Evolutionary conservation across 37 sponge, comb jelly and placozoan species (phyloP), one percentile per base, ranked within the genome.

Genomic region (Haliclona indistincta): DNA sequence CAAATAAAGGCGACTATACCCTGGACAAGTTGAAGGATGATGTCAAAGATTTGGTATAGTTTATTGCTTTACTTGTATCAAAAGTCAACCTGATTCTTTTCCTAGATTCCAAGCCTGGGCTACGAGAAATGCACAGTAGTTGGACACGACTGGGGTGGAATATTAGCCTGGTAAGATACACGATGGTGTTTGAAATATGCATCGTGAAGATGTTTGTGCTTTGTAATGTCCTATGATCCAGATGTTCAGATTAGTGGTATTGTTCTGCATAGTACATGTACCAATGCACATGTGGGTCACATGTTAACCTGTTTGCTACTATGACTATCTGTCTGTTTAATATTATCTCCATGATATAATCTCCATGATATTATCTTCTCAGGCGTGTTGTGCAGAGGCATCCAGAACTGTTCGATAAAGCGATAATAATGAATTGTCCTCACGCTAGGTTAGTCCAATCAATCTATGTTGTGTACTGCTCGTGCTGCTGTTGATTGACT

Each of bases 121-220:
- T 61, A 82, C 53, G 33, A 70, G 51, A 83, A 79, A 51, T 92
- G 93, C 43, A 80, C 47, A 58, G 64, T 92, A 45, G 88, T 87
- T 35, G 93, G 85, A 25, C 93, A 92, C 43, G 93, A 92, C 64
- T 92, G 94, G 94, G 94, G 94, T 22, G 94, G 89, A 32, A 58
- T 81, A 25, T 20, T 93, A 20, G 89, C 86, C 26, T 93, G 94
- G 94, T 85, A 39, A 58, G 84, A 23, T 15, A 10, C 40, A n/a
- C 19, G 23, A 13, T 77, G 64, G 42, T 33, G 28, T 23, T 73
- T 37, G n/a, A 32, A 40, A 32, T 4, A 38, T 4, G 45, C 8
- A 30, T 5, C 36, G 35, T 54, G 49, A 25, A 34, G 55, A 15
- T 52, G 55, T 71, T 13, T 71, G 54, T 52, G 54, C n/a, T n/a